Base-by-base conservation (phyloP, 2,888 invertebrate species). In the Drosophila melanocephala region DNA sequence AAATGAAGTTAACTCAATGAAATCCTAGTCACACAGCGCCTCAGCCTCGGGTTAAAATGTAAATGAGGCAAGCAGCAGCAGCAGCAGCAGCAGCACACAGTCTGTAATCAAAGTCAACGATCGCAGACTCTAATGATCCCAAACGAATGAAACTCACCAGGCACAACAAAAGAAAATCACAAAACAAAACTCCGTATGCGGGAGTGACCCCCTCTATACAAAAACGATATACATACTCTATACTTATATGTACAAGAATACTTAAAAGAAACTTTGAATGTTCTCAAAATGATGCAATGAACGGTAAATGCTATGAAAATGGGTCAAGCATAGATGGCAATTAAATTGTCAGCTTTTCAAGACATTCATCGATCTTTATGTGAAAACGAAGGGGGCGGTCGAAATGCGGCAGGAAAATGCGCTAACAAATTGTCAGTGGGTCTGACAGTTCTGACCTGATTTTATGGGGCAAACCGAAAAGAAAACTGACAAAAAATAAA, bases 331-430 rank as follows among this genome's bases (percentile, higher is more conserved):
- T 69, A 44, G 71, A 68, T 73, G 82, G 77, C 80, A 83, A 84
- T 84, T 84, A 85, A 77, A 84, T 80, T 84, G 84, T 85, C 85
- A 85, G 80, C 81, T 74, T 77, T 84, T 83, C 56, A 72, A 67
- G 75, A 71, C 77, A 75, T 57, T 77, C 84, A 83, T 83, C 82
- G 84, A 75, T 79, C 77, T 77, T 72, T 58, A 65, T 70, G 42
- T 22, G 33, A 53, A 35, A 37, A 28, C 26, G 26, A 50, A 26
- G 12, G 56, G 42, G 72, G 60, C 22, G 32, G 47, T 19, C 19
- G 26, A 22, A 68, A 35, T 32, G 19, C 19, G 51, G 51, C 35
- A 60, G 66, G 68, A 56, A 79, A 79, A 79, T 72, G 71, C 71
- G 79, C 73, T 82, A 73, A 84, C 84, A 81, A 84, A 84, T 82